Evolutionary conservation across 1,140 invertebrate species (phyloP).

Genomic region (Pseudachorutes palmiensis): DNA sequence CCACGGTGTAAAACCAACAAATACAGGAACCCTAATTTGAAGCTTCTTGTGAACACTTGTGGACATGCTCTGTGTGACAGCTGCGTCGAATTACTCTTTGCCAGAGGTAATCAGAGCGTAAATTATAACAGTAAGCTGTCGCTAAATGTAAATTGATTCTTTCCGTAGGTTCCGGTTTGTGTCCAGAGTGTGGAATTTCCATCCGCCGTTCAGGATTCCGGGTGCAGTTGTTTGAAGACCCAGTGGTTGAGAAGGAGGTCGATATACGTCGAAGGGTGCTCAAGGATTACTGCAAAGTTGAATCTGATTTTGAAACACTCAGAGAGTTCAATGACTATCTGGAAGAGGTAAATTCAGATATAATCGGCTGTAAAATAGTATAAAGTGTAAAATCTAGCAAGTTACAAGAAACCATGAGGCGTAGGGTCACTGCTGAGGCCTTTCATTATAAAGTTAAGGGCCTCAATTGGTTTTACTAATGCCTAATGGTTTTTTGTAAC

Average conservation of each 20-base stretch:
- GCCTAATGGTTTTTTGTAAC: background rate
- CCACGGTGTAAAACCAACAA: conserved; percentile 97
- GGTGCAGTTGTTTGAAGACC: conserved; percentile 91
- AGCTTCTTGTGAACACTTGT: conserved; percentile 96
- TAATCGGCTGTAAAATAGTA: too few relatives aligned
- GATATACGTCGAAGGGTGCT: conserved; percentile 84
- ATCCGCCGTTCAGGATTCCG: conserved; percentile 83
- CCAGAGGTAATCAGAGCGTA: conserved; percentile 61
- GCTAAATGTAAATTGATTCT: too few relatives aligned
- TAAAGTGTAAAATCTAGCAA: too few relatives aligned
- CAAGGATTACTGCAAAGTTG: conserved; percentile 83
- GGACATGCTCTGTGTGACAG: conserved; percentile 95
- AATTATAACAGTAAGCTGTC: background rate
- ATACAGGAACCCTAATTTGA: conserved; percentile 92
- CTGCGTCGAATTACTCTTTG: conserved; percentile 89
- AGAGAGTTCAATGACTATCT: conserved; percentile 88
- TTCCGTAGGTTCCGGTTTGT: conserved; percentile 82
- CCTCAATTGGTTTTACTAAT: too few relatives aligned
- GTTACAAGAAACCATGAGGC: too few relatives aligned
- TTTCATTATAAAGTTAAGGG: too few relatives aligned
- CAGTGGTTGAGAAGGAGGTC: conserved; percentile 92
- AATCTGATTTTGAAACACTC: conserved; percentile 74
- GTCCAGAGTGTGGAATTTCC: conserved; percentile 82
- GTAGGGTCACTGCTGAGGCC: too few relatives aligned
- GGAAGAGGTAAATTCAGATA: conserved; percentile 59